Conservation (phyloP, 2,888 invertebrate species). For the Theodoxus fluviatilis region DNA sequence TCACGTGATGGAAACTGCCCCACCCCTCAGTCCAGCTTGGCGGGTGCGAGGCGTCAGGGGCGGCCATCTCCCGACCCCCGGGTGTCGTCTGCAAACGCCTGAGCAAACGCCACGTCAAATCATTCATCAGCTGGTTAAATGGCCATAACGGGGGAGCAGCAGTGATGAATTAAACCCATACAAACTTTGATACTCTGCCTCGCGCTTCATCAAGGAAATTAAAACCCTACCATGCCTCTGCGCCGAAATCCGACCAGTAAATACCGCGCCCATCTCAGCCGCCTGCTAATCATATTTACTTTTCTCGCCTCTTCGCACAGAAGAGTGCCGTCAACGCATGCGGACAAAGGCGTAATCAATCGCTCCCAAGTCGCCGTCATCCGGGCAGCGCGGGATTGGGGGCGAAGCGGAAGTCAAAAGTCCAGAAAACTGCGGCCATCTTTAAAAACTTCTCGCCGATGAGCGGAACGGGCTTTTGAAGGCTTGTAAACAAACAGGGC, state of each 20-base stretch:
- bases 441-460: slow-evolving; percentile 26
- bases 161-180: slow-evolving; percentile 44
- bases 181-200: slow-evolving; percentile 40
- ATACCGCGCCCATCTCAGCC: slow-evolving; percentile 40
- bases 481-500: slow-evolving; percentile 33
- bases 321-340: slow-evolving; percentile 28
- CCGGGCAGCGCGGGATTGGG: slow-evolving; percentile 31
- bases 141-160: slow-evolving; percentile 36
- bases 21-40: too few relatives aligned
- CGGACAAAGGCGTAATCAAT: slow-evolving; percentile 41
- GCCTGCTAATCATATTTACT: slow-evolving; percentile 44
- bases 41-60: too few relatives aligned
- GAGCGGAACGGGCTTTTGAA: too few relatives aligned
- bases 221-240: slow-evolving; percentile 41
- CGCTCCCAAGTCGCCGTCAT: slow-evolving; percentile 37
- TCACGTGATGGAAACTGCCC: too few relatives aligned
- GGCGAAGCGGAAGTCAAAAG: slow-evolving; percentile 29
- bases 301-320: slow-evolving; percentile 38
- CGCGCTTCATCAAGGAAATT: slow-evolving; percentile 48
- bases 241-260: slow-evolving; percentile 39
- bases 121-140: slow-evolving; percentile 46
- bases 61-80: too few relatives aligned
- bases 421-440: slow-evolving; percentile 32
- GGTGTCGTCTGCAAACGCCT: slow-evolving; percentile 29
- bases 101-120: slow-evolving; percentile 32